Evolutionary conservation across 2,888 invertebrate genomes (phyloP).

Genomic region (Dolichomitus sp.): DNA sequence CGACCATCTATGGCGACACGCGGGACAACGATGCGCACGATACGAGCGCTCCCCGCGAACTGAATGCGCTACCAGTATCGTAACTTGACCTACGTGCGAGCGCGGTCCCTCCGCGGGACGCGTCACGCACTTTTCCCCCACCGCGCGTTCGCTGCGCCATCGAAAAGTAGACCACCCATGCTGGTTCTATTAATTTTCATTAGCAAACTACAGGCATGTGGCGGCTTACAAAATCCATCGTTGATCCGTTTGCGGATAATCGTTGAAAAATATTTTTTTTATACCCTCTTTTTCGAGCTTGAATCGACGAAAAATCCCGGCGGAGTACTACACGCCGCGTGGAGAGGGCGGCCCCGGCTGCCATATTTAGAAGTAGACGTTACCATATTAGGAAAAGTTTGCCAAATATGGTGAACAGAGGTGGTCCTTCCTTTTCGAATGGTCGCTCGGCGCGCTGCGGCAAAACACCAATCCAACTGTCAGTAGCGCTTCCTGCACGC

Average conservation of each 20-base stretch:
- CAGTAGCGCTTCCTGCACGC: constrained; percentile 84
- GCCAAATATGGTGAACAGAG: constrained; percentile 93
- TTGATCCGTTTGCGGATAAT: background rate
- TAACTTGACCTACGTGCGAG: constrained; percentile 86
- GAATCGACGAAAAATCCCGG: constrained; percentile 52
- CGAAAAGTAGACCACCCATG: constrained; percentile 76
- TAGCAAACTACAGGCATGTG: background rate
- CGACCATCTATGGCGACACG: constrained; percentile 78
- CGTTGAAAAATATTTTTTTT: constrained; percentile 54
- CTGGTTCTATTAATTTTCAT: constrained; percentile 36
- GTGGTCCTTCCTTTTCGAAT: constrained; percentile 89
- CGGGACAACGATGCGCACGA: constrained; percentile 79
- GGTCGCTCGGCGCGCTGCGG: constrained; percentile 81
- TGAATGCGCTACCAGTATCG: constrained; percentile 82
- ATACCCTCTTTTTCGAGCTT: background rate
- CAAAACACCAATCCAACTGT: constrained; percentile 85
- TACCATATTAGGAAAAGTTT: constrained; percentile 94
- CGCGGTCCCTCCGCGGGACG: constrained; percentile 77
- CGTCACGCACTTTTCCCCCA: constrained; percentile 77
- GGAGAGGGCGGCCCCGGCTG: constrained; percentile 91
- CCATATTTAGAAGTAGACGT: constrained; percentile 94
- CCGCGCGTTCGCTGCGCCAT: constrained; percentile 68
- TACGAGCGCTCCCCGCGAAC: constrained; percentile 83
- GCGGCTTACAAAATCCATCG: constrained; percentile 42
- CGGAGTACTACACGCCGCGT: constrained; percentile 82